phyloP scores from a whole-genome alignment of 2,797 vertebrate species.

The Pangasius krempfi region DNA sequence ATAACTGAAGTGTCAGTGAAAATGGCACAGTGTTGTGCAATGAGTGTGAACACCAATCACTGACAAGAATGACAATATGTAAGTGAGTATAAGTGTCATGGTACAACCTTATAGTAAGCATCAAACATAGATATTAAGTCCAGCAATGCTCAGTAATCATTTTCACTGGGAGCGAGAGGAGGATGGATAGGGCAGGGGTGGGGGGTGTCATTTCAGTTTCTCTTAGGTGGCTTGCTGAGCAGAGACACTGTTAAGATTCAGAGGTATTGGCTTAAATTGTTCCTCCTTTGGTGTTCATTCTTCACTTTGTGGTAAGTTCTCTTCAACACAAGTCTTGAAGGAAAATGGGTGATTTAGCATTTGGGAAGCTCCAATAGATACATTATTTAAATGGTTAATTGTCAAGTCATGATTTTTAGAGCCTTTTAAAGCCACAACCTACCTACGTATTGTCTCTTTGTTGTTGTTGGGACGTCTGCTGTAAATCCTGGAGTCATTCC shows the following conservation, averaged over 20 bases:
- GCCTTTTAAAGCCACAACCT: conserved; percentile 37
- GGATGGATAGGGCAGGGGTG: background rate
- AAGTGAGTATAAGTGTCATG: background rate
- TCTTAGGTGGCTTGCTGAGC: background rate
- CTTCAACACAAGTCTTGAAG: background rate
- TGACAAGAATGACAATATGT: background rate
- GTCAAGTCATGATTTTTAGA: conserved; percentile 49
- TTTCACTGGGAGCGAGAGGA: background rate
- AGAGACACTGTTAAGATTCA: background rate
- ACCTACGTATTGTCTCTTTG: conserved; percentile 42
- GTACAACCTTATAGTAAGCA: background rate
- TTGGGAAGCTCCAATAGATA: conserved; percentile 26
- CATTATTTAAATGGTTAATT: conserved; percentile 35
- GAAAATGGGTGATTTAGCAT: conserved; percentile 33
- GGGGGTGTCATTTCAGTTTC: background rate
- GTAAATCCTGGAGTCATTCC: background rate
- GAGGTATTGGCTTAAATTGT: conserved; percentile 19
- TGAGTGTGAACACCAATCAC: background rate
- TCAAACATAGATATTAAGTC: background rate
- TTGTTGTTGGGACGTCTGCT: background rate
- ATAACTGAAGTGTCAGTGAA: background rate
- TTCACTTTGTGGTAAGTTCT: background rate
- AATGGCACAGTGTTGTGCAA: background rate
- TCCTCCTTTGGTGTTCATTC: conserved; percentile 14
- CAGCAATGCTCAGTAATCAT: background rate